phyloP scores from a whole-genome alignment of 2,113 vertebrate species.

The Equus quagga region DNA sequence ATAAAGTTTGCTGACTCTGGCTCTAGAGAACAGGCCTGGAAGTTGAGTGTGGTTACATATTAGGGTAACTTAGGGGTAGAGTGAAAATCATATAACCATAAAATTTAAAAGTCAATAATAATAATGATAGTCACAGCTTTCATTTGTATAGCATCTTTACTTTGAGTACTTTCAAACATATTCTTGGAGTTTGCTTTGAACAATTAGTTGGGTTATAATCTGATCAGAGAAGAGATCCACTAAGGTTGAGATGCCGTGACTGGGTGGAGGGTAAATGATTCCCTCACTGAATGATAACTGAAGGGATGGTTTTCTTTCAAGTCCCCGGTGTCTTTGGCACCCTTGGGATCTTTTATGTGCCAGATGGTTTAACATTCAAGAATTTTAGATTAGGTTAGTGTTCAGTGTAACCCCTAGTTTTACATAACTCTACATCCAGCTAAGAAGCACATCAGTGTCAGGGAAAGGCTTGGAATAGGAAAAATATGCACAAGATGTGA shows the following conservation, averaged over 20 bases:
- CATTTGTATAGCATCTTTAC: background rate
- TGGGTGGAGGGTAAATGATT: background rate
- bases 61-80: background rate
- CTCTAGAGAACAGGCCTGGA: background rate
- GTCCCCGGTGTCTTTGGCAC: background rate
- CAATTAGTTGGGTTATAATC: background rate
- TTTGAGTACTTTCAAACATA: background rate
- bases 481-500: background rate
- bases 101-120: background rate
- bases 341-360: background rate
- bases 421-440: background rate
- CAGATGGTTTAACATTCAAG: slow-evolving; percentile 51
- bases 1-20: background rate
- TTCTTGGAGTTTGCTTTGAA: background rate
- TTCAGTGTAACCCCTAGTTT: slow-evolving; percentile 40
- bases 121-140: background rate
- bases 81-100: background rate
- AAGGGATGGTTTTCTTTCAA: background rate
- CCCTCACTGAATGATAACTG: background rate
- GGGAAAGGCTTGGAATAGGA: background rate
- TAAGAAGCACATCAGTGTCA: slow-evolving; percentile 29
- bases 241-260: background rate
- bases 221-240: background rate
- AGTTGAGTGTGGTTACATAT: background rate
- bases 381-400: slow-evolving; percentile 54